A percentile compares a stretch with the other conserved stretches of the same genome.
Evolutionary conservation across 2,888 invertebrate species (phyloP).

Genomic region (Tholera decimalis): DNA sequence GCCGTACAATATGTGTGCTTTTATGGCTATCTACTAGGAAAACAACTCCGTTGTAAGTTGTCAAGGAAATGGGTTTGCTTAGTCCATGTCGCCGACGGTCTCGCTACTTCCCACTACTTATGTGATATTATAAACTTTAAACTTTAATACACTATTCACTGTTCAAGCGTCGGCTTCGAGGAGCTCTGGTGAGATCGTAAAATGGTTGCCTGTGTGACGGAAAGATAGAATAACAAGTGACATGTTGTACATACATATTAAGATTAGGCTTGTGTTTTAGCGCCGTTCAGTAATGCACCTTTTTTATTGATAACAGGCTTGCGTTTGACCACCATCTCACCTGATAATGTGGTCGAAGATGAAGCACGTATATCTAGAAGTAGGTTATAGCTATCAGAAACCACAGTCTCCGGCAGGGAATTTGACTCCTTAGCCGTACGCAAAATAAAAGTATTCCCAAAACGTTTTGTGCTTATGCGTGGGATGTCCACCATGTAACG

Average conservation of each 20-base stretch:
- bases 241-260: conserved; percentile 13
- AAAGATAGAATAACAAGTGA: conserved; percentile 19
- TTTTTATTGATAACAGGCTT: no score
- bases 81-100: conserved; percentile 40
- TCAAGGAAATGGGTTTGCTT: conserved; percentile 46
- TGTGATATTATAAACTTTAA: conserved; percentile 56
- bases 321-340: no score
- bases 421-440: no score
- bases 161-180: conserved; percentile 24
- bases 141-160: conserved; percentile 49
- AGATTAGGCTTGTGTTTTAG: no score
- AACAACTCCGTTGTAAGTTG: conserved; percentile 36
- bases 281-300: no score
- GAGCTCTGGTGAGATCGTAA: conserved; percentile 38
- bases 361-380: no score
- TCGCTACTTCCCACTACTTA: conserved; percentile 48
- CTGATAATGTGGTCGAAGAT: no score
- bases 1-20: conserved; percentile 3
- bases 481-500: no score
- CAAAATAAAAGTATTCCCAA: no score
- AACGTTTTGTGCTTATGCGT: no score
- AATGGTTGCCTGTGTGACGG: conserved; percentile 29
- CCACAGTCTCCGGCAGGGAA: no score
- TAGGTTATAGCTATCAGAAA: no score
- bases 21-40: conserved; percentile 8